These are phyloP conservation scores for Eulimnadia texana DNA, from an alignment of 1,140 invertebrate genomes.

Conservation along the genomic window DNA sequence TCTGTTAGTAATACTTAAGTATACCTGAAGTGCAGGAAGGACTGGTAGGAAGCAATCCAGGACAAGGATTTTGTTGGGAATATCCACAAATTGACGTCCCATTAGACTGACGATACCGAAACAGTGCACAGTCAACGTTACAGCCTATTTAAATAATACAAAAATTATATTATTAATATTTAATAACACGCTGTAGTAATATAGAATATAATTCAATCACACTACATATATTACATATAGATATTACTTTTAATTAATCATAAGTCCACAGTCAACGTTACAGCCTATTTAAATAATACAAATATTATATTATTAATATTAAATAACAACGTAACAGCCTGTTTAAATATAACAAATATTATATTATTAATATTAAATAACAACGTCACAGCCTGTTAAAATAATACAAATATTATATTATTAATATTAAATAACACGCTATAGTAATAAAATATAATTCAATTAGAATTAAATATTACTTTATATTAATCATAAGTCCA, in stretches of 20 bases:
- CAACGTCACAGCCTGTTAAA: constrained; percentile 8
- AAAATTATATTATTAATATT: no score
- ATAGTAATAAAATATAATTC: no score
- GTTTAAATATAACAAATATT: background rate
- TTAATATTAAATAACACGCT: no score
- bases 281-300: background rate
- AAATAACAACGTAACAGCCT: constrained; percentile 13
- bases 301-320: no score
- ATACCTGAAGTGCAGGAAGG: constrained; percentile 12
- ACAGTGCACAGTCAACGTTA: constrained; percentile 10
- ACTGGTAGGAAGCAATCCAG: constrained; percentile 3
- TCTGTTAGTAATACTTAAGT: no score
- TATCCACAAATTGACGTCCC: constrained; percentile 12
- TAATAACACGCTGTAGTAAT: no score
- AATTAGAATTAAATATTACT: no score
- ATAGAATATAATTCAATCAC: no score
- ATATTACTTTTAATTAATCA: no score
- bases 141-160: background rate
- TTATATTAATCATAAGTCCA: no score
- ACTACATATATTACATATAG: no score
- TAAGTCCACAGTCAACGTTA: constrained; percentile 10
- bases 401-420: background rate
- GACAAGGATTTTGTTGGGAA: background rate
- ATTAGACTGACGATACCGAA: constrained; percentile 10
- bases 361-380: no score